A percentile compares a stretch with the other conserved stretches of the same genome.
phyloP scores from a whole-genome alignment of 2,888 invertebrate species.

The Oxystoma pomonae region DNA sequence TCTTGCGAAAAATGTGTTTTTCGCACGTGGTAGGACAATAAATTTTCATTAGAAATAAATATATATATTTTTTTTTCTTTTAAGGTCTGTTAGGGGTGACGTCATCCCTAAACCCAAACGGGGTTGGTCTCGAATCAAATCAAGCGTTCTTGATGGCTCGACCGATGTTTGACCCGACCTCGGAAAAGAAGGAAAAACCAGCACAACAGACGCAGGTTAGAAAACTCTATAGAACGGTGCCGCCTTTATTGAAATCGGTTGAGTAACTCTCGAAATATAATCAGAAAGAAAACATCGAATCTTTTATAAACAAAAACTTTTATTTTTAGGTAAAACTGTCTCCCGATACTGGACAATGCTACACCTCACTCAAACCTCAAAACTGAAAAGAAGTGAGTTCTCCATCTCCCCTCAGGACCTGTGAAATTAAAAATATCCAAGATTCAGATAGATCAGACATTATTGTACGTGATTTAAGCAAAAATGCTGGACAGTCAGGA shows the following conservation, averaged over 20 bases:
- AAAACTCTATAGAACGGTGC: too few relatives aligned
- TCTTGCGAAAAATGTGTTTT: constrained; percentile 12
- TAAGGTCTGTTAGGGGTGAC: constrained; percentile 52
- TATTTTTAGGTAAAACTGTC: constrained; percentile 30
- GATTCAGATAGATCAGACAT: too few relatives aligned
- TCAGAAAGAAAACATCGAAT: too few relatives aligned
- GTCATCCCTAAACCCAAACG: constrained; percentile 63
- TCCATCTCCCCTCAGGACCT: not conserved
- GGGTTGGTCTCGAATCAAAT: constrained; percentile 59
- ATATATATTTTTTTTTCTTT: constrained; percentile 5
- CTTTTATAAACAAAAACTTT: not conserved
- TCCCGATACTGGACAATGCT: constrained; percentile 41
- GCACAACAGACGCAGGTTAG: constrained; percentile 39
- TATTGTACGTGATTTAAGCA: too few relatives aligned
- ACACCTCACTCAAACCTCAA: constrained; percentile 34
- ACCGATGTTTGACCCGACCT: constrained; percentile 52
- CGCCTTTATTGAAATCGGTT: too few relatives aligned
- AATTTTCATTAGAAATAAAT: not conserved
- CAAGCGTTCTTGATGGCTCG: constrained; percentile 54
- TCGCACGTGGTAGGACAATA: constrained; percentile 1
- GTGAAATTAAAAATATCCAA: too few relatives aligned
- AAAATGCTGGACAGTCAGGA: too few relatives aligned
- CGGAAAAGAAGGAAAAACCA: not conserved
- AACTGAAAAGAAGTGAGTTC: constrained; percentile 11
- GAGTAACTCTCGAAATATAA: too few relatives aligned